phyloP scores from a whole-genome alignment of 2,797 vertebrate genomes.

The Harpagifer antarcticus region DNA sequence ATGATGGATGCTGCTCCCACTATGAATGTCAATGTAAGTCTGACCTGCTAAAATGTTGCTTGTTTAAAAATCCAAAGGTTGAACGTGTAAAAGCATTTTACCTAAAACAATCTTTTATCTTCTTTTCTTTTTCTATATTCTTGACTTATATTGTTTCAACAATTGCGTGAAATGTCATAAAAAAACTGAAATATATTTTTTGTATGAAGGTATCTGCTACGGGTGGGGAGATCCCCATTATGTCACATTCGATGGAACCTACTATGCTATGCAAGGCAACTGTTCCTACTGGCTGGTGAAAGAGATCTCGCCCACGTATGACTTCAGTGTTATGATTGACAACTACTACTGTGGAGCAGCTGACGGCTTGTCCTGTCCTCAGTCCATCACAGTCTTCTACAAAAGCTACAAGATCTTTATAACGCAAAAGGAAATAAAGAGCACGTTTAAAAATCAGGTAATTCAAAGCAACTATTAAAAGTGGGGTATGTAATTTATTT shows the following conservation, averaged over 20 bases:
- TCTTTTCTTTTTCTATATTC: background rate
- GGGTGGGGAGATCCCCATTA: constrained; percentile 92
- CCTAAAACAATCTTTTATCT: background rate
- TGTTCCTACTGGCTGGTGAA: constrained; percentile 92
- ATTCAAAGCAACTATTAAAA: constrained; percentile 8
- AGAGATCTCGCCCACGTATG: constrained; percentile 81
- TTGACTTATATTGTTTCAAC: background rate
- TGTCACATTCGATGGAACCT: constrained; percentile 90
- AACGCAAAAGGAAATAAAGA: constrained; percentile 65
- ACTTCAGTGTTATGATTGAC: constrained; percentile 87
- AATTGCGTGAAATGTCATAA: background rate
- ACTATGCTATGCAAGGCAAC: constrained; percentile 91
- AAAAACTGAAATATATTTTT: background rate
- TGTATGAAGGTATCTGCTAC: constrained; percentile 86
- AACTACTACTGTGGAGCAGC: constrained; percentile 83
- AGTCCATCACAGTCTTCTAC: constrained; percentile 86
- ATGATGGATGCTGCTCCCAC: constrained; percentile 84
- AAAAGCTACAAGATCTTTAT: constrained; percentile 86
- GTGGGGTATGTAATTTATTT: no score
- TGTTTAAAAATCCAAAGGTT: background rate
- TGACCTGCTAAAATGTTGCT: background rate
- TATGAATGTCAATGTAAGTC: constrained; percentile 85
- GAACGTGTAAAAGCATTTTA: background rate
- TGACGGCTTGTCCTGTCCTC: constrained; percentile 71
- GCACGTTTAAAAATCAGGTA: constrained; percentile 72